Conservation (phyloP, 2,113 vertebrate species). For the Pavo muticus region DNA sequence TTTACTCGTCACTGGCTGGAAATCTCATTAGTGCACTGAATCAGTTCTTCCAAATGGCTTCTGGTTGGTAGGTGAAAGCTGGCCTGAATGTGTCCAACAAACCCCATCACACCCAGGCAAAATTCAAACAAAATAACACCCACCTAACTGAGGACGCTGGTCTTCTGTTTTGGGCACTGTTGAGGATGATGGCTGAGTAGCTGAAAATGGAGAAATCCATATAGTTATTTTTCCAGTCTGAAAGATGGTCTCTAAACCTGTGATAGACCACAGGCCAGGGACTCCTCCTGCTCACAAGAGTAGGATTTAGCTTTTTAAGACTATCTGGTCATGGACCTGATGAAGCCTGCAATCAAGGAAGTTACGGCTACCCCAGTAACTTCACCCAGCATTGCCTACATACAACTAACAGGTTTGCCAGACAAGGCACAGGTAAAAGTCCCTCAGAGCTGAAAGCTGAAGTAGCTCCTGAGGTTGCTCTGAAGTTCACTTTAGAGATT, state of each 20-base stretch:
- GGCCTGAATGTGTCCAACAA: not conserved
- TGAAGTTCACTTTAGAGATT: not conserved
- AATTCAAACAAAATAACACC: constrained; percentile 40
- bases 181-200: constrained; percentile 84
- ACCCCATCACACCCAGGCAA: not conserved
- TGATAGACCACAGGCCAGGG: not conserved
- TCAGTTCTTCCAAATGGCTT: not conserved
- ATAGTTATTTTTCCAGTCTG: not conserved
- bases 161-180: constrained; percentile 90
- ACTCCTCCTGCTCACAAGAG: not conserved
- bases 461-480: not conserved
- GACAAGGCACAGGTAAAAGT: not conserved
- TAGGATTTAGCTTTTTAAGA: not conserved
- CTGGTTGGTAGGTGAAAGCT: not conserved
- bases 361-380: not conserved
- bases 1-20: not conserved
- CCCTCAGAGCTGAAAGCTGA: not conserved
- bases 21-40: not conserved
- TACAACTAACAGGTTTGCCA: not conserved
- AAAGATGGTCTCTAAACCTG: not conserved
- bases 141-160: constrained; percentile 88
- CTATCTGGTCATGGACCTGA: not conserved
- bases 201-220: constrained; percentile 66
- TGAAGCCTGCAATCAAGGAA: not conserved
- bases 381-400: not conserved